Conservation (phyloP, 2,113 vertebrate species). For the Boleophthalmus pectinirostris region DNA sequence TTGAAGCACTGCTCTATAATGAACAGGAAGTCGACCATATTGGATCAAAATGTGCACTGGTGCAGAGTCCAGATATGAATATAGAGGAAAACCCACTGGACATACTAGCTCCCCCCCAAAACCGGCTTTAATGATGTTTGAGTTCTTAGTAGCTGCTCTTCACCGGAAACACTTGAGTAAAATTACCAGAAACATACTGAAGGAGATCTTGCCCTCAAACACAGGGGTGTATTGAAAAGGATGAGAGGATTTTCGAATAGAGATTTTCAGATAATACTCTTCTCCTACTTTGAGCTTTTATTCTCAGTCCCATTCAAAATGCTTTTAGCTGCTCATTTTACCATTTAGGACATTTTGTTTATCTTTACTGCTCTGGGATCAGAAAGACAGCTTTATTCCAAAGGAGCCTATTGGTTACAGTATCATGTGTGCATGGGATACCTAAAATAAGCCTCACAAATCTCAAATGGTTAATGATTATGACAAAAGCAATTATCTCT, state of each 20-base stretch:
- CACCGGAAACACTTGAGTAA: conserved; percentile 4
- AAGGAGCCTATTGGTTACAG: background rate
- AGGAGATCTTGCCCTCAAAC: background rate
- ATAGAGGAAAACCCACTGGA: no score
- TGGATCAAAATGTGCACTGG: no score
- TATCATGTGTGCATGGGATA: background rate
- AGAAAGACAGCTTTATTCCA: background rate
- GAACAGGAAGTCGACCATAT: no score
- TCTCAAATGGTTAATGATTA: background rate
- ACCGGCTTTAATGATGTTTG: conserved; percentile 3
- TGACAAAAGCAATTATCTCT: background rate
- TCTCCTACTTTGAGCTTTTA: background rate
- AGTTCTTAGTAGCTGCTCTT: conserved; percentile 21
- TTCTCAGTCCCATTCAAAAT: conserved; percentile 1
- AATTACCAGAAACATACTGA: background rate
- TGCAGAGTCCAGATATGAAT: no score
- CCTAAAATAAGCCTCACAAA: background rate
- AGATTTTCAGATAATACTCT: background rate
- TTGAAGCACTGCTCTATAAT: no score
- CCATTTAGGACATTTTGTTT: background rate
- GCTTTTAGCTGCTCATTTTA: conserved; percentile 10
- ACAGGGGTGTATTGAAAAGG: background rate
- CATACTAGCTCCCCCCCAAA: no score
- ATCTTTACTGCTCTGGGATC: background rate
- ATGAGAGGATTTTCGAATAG: background rate